These are phyloP conservation scores for Epinotia demarniana DNA, from an alignment of 2,888 invertebrate genomes.

Conservation along the genomic window DNA sequence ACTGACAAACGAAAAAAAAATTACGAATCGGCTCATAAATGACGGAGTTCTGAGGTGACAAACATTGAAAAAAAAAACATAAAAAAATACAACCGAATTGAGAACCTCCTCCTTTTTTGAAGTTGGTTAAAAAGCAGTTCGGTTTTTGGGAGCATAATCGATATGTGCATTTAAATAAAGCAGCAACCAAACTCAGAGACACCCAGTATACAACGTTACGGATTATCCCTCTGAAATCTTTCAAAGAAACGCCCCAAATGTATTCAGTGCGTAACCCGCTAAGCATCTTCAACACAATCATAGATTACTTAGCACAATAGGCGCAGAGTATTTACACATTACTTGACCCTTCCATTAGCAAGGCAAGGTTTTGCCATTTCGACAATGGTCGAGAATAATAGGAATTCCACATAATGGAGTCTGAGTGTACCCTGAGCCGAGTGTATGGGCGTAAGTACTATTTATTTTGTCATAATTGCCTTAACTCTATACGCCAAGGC, in stretches of 20 bases:
- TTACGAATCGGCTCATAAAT: too few species aligned
- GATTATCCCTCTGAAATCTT: not conserved
- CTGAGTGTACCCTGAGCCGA: slow-evolving; percentile 26
- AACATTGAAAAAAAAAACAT: too few species aligned
- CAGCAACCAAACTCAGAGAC: too few species aligned
- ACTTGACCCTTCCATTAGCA: slow-evolving; percentile 62
- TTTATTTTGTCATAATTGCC: slow-evolving; percentile 44
- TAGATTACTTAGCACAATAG: slow-evolving; percentile 45
- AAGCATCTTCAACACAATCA: slow-evolving; percentile 39
- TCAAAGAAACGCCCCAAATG: not conserved
- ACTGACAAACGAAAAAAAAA: too few species aligned
- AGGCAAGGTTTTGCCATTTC: slow-evolving; percentile 56
- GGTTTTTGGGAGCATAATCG: too few species aligned
- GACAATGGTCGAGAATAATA: slow-evolving; percentile 55
- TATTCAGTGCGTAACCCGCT: slow-evolving; percentile 16
- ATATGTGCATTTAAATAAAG: too few species aligned
- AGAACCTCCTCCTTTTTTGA: too few species aligned
- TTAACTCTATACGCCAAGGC: slow-evolving; percentile 14
- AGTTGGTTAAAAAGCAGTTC: too few species aligned
- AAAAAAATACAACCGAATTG: too few species aligned
- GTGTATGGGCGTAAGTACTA: slow-evolving; percentile 39
- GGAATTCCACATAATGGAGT: slow-evolving; percentile 52
- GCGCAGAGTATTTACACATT: slow-evolving; percentile 52
- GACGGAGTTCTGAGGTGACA: too few species aligned
- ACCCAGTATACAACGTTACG: not conserved